Conservation (phyloP, 1,140 invertebrate genomes). For the Octopus bimaculoides region DNA sequence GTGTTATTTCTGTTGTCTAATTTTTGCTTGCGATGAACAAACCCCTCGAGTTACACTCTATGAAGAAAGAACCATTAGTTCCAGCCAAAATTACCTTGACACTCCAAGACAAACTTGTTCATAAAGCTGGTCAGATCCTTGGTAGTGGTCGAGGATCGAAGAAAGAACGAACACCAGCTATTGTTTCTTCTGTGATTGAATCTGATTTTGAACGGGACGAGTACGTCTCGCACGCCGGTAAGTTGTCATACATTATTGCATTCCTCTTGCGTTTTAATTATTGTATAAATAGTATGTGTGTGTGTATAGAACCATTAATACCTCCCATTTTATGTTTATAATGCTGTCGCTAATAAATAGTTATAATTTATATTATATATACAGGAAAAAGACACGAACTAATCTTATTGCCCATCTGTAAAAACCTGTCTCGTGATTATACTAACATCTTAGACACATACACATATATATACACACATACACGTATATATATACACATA, state of each 20-base stretch:
- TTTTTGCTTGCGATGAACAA: background rate
- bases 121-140: background rate
- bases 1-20: too few species aligned
- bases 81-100: background rate
- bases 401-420: too few species aligned
- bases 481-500: too few species aligned
- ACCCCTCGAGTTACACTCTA: background rate
- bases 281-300: too few species aligned
- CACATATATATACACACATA: too few species aligned
- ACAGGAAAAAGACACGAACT: too few species aligned
- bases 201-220: slow-evolving; percentile 10
- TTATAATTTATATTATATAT: too few species aligned
- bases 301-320: too few species aligned
- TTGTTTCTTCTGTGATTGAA: slow-evolving; percentile 2
- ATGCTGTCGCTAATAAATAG: too few species aligned
- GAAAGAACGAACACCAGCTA: background rate
- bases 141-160: background rate
- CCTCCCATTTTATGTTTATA: too few species aligned
- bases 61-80: background rate
- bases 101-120: background rate
- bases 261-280: background rate
- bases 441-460: too few species aligned
- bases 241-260: background rate
- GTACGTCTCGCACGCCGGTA: background rate
- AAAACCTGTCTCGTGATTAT: too few species aligned